phyloP scores from a whole-genome alignment of 2,797 vertebrate genomes.

The Schizopygopsis malacanthus region DNA sequence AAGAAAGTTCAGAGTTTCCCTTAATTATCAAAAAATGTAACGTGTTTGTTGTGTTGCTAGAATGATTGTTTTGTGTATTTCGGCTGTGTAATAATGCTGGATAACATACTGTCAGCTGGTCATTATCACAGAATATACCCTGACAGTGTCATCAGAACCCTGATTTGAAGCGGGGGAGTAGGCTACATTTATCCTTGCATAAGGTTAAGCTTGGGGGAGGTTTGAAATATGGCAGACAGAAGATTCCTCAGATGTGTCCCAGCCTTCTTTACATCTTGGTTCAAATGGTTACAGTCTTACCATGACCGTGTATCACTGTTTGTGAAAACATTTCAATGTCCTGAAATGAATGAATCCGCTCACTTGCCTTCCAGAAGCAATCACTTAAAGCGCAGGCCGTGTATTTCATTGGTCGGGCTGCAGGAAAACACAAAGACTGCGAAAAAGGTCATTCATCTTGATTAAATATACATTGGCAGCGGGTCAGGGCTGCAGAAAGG shows the following conservation, averaged over 20 bases:
- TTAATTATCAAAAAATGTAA: no score
- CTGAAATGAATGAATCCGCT: constrained; percentile 44
- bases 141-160: background rate
- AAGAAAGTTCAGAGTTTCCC: background rate
- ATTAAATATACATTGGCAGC: constrained; percentile 62
- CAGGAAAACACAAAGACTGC: constrained; percentile 42
- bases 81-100: background rate
- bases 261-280: background rate
- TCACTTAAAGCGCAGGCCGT: constrained; percentile 46
- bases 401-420: constrained; percentile 35
- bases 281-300: constrained; percentile 18
- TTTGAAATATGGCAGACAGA: background rate
- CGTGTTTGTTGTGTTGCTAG: background rate
- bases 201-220: background rate
- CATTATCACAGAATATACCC: background rate
- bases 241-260: background rate
- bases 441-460: constrained; percentile 61
- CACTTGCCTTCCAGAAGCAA: constrained; percentile 40
- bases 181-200: background rate
- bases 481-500: constrained; percentile 59
- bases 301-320: background rate
- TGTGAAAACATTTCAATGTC: constrained; percentile 46
- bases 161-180: background rate
- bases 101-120: background rate
- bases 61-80: background rate